Evolutionary conservation across 2,113 vertebrate species (phyloP).

Genomic region (Sylvia atricapilla): DNA sequence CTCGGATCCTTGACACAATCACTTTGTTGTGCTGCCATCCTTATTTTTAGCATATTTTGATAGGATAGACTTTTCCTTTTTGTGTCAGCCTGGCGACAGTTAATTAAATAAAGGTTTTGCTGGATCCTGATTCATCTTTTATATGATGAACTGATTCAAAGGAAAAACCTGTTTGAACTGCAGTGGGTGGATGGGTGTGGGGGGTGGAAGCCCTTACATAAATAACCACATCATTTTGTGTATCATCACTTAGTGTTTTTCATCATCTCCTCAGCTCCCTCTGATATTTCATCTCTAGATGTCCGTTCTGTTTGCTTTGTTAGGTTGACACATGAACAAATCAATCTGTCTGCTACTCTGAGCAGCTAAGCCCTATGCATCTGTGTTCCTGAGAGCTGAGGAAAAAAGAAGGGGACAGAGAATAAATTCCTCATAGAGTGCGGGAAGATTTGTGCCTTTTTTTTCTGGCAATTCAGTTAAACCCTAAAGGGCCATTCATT

Average conservation of each 20-base stretch:
- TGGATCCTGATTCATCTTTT: conserved; percentile 41
- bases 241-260: neutral
- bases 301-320: neutral
- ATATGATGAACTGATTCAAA: conserved; percentile 49
- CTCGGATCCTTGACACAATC: neutral
- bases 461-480: conserved; percentile 4
- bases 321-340: conserved; percentile 40
- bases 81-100: conserved; percentile 11
- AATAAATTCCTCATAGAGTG: neutral
- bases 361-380: neutral
- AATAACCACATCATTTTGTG: conserved; percentile 28
- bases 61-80: neutral
- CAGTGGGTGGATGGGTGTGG: neutral
- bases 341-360: conserved; percentile 21
- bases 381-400: neutral
- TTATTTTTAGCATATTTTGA: conserved; percentile 38
- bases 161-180: conserved; percentile 12
- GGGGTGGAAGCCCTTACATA: neutral
- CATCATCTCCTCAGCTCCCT: neutral
- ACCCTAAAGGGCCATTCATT: neutral
- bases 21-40: neutral
- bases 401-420: neutral
- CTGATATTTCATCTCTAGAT: neutral
- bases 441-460: neutral
- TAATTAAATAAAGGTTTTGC: conserved; percentile 30